Base-by-base conservation (phyloP, 2,888 invertebrate genomes). In the Drosophila suboccidentalis region DNA sequence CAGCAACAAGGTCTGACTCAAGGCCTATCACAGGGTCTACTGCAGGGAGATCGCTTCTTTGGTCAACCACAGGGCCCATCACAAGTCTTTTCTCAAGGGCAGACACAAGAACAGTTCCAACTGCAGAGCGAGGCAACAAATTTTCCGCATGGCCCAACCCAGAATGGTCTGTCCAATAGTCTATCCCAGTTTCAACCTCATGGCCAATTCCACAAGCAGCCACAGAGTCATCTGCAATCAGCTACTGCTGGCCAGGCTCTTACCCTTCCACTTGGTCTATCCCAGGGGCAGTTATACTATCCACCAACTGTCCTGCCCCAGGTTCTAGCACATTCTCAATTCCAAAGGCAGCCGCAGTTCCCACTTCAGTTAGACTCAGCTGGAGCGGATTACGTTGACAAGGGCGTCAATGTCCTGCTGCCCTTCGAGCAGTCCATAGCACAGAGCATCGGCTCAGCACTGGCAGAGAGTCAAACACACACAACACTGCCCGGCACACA, bases 391-490 rank as follows among this genome's bases (percentile, higher is more conserved):
- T 26, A 15, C 5, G 32, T 17, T 29, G 63, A 72, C 32, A 17
- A 32, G 0, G 72, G 75, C 15, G 13, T 81, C 13, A 81, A 80
- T 57, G 70, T 78, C 26, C 41, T 51, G 63, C 46, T 80, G 61
- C 80, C 80, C 6, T 71, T 81, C 44, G 51, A 51, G 32, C 60
- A 63, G 15, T 67, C 81, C 38, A 64, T 78, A 34, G 70, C 54
- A 1, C 64, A 80, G 46, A 64, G 72, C 2, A 17, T 64, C 15
- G 51, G 59, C 10, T 55, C 70, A 29, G 79, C 67, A n/a, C 60
- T 41, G 46, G 57, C 71, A 0, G 54, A 61, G 49, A 51, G 58
- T 53, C 65, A 62, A 47, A 59, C 61, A 67, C 66, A 59, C 32
- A 32, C 60, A 60, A 70, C 49, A 49, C 17, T 51, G 64, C 57